These are phyloP conservation scores for Lasioglossum calceatum DNA, from an alignment of 2,888 invertebrate genomes.

Conservation along the genomic window DNA sequence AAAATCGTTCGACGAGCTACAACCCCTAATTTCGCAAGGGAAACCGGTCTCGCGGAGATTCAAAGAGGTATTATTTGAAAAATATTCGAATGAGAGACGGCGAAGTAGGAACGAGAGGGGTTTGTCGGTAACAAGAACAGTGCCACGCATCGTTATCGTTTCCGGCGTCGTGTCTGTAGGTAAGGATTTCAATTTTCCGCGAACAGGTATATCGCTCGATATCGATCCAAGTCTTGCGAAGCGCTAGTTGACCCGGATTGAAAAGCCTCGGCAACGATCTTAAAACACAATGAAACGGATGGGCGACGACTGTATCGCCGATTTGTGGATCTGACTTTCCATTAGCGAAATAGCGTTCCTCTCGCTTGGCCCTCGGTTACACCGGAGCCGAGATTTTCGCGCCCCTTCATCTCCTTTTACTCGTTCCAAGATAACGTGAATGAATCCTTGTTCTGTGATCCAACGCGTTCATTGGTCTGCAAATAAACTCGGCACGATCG, in stretches of 20 bases:
- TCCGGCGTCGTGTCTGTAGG: conserved; percentile 50
- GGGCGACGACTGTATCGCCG: conserved; percentile 44
- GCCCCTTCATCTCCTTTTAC: neutral
- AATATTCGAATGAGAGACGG: neutral
- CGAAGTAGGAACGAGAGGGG: neutral
- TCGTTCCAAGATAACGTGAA: neutral
- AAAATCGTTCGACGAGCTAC: neutral
- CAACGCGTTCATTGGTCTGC: neutral
- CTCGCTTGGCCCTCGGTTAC: conserved; percentile 22
- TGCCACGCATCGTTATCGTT: conserved; percentile 28
- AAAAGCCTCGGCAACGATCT: conserved; percentile 54
- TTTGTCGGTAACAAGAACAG: neutral
- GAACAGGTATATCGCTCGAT: conserved; percentile 41
- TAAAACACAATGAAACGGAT: conserved; percentile 60
- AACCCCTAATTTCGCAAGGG: neutral
- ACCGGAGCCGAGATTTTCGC: neutral
- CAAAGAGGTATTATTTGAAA: neutral
- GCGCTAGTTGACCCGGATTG: conserved; percentile 56
- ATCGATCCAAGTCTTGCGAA: conserved; percentile 49
- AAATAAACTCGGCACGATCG: neutral
- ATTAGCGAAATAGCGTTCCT: conserved; percentile 66
- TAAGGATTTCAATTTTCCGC: conserved; percentile 67
- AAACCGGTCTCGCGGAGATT: neutral
- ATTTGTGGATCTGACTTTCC: conserved; percentile 66
- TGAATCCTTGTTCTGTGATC: neutral